Evolutionary conservation across 2,797 vertebrate genomes (phyloP).

Genomic region (Intellagama lesueurii): DNA sequence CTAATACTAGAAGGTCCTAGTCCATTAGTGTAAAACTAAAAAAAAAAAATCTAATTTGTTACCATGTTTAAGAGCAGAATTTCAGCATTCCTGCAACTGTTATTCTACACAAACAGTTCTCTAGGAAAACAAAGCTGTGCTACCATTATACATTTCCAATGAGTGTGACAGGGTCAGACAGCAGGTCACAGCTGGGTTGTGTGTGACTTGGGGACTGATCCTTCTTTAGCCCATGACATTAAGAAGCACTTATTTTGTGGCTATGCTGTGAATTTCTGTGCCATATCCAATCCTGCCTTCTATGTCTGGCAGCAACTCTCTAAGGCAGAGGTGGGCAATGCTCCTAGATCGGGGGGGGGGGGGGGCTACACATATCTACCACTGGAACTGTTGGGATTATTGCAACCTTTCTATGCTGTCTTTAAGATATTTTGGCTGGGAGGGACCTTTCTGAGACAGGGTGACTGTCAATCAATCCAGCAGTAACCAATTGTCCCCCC

Average conservation of each 20-base stretch:
- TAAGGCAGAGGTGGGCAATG: too few relatives aligned
- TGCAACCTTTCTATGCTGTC: too few relatives aligned
- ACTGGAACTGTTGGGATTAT: too few relatives aligned
- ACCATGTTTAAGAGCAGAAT: neutral
- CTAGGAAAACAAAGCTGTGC: neutral
- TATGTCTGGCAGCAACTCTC: neutral
- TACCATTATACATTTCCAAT: neutral
- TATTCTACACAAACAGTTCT: neutral
- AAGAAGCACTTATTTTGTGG: neutral
- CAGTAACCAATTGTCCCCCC: too few relatives aligned
- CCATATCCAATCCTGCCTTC: neutral
- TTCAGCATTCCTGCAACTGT: neutral
- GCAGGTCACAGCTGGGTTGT: neutral
- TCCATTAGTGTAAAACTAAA: neutral
- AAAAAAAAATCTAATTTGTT: neutral
- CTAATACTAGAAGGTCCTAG: neutral
- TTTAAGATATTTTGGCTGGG: too few relatives aligned
- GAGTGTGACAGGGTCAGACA: neutral
- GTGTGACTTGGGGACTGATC: neutral
- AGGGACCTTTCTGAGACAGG: too few relatives aligned
- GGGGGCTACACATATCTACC: too few relatives aligned
- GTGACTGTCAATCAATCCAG: too few relatives aligned
- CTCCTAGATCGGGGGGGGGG: too few relatives aligned
- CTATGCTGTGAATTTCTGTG: neutral
- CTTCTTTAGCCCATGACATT: neutral